Evolutionary conservation across 2,113 vertebrate genomes (phyloP), one percentile per base, ranked within the genome.

Genomic region (Brienomyrus brachyistius): DNA sequence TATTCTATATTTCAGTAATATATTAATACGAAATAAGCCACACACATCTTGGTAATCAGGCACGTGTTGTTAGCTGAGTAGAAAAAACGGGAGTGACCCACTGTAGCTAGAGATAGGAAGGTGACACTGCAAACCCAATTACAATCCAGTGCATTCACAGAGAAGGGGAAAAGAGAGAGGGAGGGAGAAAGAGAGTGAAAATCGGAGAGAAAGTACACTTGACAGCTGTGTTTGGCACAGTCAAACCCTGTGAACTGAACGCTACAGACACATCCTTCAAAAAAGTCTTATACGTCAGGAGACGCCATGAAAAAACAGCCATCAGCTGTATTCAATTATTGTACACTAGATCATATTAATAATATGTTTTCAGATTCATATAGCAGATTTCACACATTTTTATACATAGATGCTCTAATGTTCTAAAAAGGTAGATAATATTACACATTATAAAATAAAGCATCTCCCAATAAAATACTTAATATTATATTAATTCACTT

Each of bases 391-490:
- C 94, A 94, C 92, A 91, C 45, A 92, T 91, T 54, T 94, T 92
- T 94, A 92, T 94, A 95, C 91, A 94, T 89, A 92, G 93, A 93
- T 89, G 94, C 89, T 94, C 91, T 94, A 93, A 93, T 95, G 93
- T 94, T 95, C 95, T 96, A 96, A 92, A 96, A 96, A 95, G 93
- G 94, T 95, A 92, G 92, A 94, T 95, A 95, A 95, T 93, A 92
- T 94, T 94, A 95, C 95, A 95, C 93, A 92, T 94, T 94, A 95
- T 94, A 96, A 96, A 96, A 96, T 96, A 96, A 95, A 96, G 74
- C 95, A 95, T 96, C 94, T 96, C 92, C 93, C 93, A 92, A 91
- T 95, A 95, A 96, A 96, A 96, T 96, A 95, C 93, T 93, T 91
- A 90, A 92, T 92, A 93, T 95, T 91, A 91, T 90, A 91, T 91